phyloP scores from a whole-genome alignment of 2,888 invertebrate genomes.

The Osedax frankpressi region DNA sequence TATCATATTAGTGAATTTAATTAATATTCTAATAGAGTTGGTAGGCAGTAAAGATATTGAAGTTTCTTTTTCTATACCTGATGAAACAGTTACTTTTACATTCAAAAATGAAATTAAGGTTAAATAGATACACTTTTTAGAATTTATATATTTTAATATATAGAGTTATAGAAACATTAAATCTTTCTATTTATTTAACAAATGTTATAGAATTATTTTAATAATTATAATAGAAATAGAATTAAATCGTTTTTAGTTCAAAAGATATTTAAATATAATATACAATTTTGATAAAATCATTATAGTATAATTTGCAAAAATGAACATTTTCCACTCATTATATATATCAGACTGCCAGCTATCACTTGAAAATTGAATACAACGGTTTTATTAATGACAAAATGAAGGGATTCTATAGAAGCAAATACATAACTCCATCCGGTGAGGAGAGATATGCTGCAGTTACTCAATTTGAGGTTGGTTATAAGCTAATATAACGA shows the following conservation, averaged over 20 bases:
- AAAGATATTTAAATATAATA: no score
- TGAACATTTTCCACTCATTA: no score
- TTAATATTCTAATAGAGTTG: background rate
- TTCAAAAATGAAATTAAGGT: constrained; percentile 38
- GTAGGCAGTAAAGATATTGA: constrained; percentile 18
- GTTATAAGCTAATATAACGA: background rate
- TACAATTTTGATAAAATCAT: no score
- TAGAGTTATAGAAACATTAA: no score
- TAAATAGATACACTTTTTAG: no score
- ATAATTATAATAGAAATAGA: no score
- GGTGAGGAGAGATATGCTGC: constrained; percentile 69
- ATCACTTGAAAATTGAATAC: constrained; percentile 48
- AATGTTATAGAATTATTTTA: no score
- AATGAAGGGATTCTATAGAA: constrained; percentile 87
- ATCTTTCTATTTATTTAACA: no score
- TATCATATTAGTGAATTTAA: background rate
- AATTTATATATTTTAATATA: no score
- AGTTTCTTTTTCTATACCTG: constrained; percentile 31
- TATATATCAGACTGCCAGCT: background rate
- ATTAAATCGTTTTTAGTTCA: no score
- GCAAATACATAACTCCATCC: constrained; percentile 59
- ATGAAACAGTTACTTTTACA: constrained; percentile 36
- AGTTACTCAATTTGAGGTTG: constrained; percentile 61
- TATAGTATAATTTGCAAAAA: background rate
- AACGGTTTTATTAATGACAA: constrained; percentile 77